phyloP scores from a whole-genome alignment of 2,888 invertebrate genomes.

The Epirrhoe alternata region DNA sequence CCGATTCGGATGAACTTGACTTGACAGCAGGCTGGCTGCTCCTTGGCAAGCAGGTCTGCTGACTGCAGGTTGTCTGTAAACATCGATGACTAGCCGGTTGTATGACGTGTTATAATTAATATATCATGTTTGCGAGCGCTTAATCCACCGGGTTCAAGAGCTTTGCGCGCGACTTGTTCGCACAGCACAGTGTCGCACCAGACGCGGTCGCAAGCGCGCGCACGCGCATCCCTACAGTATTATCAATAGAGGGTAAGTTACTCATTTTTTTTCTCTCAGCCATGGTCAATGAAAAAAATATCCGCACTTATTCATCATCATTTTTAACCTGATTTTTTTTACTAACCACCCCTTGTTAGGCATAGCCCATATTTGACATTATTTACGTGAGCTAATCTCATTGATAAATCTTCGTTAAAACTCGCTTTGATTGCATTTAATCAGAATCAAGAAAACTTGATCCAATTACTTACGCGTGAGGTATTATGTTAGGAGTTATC shows the following conservation, averaged over 20 bases:
- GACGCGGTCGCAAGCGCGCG: constrained; percentile 45
- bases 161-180: constrained; percentile 40
- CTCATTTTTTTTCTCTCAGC: constrained; percentile 10
- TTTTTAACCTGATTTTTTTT: no score
- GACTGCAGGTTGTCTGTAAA: neutral
- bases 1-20: no score
- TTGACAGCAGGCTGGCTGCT: no score
- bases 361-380: neutral
- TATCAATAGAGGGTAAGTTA: constrained; percentile 32
- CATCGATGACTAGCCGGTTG: neutral
- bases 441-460: constrained; percentile 5
- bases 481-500: neutral
- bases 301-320: neutral
- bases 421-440: constrained; percentile 2
- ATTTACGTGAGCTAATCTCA: neutral
- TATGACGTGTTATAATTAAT: constrained; percentile 19
- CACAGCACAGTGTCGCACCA: constrained; percentile 44
- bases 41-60: neutral
- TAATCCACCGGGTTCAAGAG: constrained; percentile 36
- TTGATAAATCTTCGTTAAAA: neutral
- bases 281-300: neutral
- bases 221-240: constrained; percentile 36
- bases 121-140: constrained; percentile 23
- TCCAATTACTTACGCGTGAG: constrained; percentile 3
- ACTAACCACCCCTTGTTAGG: no score